These are phyloP conservation scores for Turritopsis rubra DNA, from an alignment of 30 jellyfish, hydroid and myxozoan genomes.

Conservation along the genomic window DNA sequence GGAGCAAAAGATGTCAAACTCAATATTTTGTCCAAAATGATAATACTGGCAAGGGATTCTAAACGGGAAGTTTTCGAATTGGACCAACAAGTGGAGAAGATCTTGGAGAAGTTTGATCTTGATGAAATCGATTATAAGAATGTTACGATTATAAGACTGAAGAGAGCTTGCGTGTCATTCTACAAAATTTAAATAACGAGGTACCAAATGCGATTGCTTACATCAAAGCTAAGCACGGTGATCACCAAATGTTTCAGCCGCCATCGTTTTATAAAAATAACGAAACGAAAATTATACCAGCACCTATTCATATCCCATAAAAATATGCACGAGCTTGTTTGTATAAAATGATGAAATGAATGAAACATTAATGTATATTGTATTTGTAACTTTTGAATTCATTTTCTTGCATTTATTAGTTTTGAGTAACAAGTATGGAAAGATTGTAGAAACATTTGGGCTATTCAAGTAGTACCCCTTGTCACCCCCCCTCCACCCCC, in stretches of 20 bases:
- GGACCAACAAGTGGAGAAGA: neutral
- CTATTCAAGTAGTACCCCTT: too few relatives aligned
- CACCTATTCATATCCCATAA: neutral
- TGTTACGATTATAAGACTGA: neutral
- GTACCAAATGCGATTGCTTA: neutral
- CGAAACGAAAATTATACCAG: neutral
- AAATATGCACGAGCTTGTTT: too few relatives aligned
- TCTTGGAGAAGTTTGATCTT: neutral
- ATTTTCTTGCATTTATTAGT: too few relatives aligned
- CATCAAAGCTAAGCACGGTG: slow-evolving; percentile 1
- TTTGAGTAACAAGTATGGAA: too few relatives aligned
- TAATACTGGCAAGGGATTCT: neutral
- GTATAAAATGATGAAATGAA: too few relatives aligned
- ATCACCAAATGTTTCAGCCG: neutral
- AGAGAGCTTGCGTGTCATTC: slow-evolving; percentile 5
- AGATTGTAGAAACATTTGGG: too few relatives aligned
- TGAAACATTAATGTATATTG: too few relatives aligned
- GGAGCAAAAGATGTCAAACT: neutral
- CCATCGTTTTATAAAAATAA: neutral
- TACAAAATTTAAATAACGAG: neutral
- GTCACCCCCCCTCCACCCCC: too few relatives aligned
- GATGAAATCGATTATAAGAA: neutral
- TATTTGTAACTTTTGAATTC: too few relatives aligned
- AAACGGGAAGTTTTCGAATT: neutral
- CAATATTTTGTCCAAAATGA: neutral